These are phyloP conservation scores for Pogonus chalceus DNA, from an alignment of 1,140 invertebrate species.

Conservation along the genomic window DNA sequence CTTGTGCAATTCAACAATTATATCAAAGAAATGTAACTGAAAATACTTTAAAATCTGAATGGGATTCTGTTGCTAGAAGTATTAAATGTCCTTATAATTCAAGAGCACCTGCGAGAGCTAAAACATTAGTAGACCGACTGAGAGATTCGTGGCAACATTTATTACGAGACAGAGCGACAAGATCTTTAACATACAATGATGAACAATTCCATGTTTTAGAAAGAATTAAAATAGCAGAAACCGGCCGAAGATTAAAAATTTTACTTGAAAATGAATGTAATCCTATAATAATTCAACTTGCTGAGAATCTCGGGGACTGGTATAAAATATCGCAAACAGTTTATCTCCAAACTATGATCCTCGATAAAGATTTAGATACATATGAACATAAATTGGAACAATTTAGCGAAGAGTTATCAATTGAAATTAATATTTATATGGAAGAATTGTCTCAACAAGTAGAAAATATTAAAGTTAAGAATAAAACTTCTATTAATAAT, in stretches of 20 bases:
- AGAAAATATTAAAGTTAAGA: conserved; percentile 6
- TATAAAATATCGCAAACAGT: conserved; percentile 76
- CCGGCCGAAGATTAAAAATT: conserved; percentile 52
- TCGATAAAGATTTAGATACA: conserved; percentile 55
- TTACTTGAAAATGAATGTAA: conserved; percentile 54
- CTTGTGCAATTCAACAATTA: conserved; percentile 38
- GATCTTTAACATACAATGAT: conserved; percentile 79
- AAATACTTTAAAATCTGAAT: conserved; percentile 54
- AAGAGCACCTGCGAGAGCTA: conserved; percentile 57
- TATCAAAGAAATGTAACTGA: conserved; percentile 45
- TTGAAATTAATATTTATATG: conserved; percentile 24
- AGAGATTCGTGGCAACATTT: conserved; percentile 88
- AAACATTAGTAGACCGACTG: conserved; percentile 65
- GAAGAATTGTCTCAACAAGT: conserved; percentile 18
- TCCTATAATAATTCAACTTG: conserved; percentile 53
- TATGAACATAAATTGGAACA: conserved; percentile 27
- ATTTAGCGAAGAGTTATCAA: conserved; percentile 25
- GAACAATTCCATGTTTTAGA: conserved; percentile 89
- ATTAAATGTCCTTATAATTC: conserved; percentile 55
- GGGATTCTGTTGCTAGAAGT: conserved; percentile 56
- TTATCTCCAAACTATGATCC: conserved; percentile 61
- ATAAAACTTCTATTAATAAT: neutral
- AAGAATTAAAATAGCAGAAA: conserved; percentile 62
- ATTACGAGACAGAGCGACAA: conserved; percentile 72
- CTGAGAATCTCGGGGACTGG: conserved; percentile 69